Evolutionary conservation across 2,113 vertebrate species (phyloP).

Genomic region (Semicossyphus pulcher): DNA sequence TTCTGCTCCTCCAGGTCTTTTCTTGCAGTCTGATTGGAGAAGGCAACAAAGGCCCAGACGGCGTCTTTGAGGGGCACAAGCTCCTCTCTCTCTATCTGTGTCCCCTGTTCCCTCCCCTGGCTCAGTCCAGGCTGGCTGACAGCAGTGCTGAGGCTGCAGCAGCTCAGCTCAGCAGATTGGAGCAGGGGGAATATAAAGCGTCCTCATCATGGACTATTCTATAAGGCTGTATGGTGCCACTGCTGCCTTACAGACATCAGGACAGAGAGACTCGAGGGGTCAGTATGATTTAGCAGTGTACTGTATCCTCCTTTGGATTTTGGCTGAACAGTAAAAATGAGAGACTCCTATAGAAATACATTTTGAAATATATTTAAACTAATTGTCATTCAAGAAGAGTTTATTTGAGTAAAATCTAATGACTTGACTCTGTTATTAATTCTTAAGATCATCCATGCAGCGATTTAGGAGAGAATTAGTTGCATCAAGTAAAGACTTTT

Average conservation of each 20-base stretch:
- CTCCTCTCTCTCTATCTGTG: conserved; percentile 35
- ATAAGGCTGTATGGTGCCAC: conserved; percentile 33
- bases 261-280: conserved; percentile 56
- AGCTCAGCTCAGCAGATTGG: conserved; percentile 50
- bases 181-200: conserved; percentile 38
- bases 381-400: too few relatives aligned
- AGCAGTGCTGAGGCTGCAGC: conserved; percentile 32
- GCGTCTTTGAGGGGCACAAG: conserved; percentile 55
- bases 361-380: too few relatives aligned
- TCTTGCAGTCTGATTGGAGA: conserved; percentile 49
- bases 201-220: conserved; percentile 74
- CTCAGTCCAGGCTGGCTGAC: conserved; percentile 45
- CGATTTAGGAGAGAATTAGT: too few relatives aligned
- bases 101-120: conserved; percentile 34
- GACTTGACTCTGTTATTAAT: too few relatives aligned
- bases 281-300: conserved; percentile 52
- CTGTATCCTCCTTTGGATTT: too few relatives aligned
- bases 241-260: conserved; percentile 55
- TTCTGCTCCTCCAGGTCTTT: conserved; percentile 37
- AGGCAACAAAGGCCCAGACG: conserved; percentile 63
- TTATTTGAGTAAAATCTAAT: too few relatives aligned
- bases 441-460: too few relatives aligned
- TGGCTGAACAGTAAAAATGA: too few relatives aligned
- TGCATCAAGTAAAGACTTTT: too few relatives aligned
- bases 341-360: too few relatives aligned